These are phyloP conservation scores for Heterotilapia buettikoferi DNA, from an alignment of 2,113 vertebrate genomes.

Conservation along the genomic window DNA sequence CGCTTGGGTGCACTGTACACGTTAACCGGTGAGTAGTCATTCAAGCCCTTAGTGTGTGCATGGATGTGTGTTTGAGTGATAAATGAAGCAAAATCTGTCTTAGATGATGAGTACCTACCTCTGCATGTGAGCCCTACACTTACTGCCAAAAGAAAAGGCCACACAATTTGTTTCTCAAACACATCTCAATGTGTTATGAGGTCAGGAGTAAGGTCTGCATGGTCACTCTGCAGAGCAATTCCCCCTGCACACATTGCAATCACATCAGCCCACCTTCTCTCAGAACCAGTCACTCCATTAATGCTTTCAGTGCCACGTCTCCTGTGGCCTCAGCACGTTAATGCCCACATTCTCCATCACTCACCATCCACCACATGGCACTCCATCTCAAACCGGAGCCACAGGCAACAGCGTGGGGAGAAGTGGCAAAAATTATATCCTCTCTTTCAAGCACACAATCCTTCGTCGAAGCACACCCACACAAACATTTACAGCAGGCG, in stretches of 20 bases:
- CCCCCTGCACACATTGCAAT: constrained; percentile 46
- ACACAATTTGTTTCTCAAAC: constrained; percentile 58
- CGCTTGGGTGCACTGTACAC: background rate
- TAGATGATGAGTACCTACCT: constrained; percentile 32
- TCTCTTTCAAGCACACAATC: background rate
- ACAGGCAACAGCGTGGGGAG: constrained; percentile 15
- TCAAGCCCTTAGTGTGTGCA: background rate
- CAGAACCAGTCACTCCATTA: constrained; percentile 67
- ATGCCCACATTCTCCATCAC: constrained; percentile 64
- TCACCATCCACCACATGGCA: constrained; percentile 51
- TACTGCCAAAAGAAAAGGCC: constrained; percentile 50
- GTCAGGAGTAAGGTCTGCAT: constrained; percentile 23
- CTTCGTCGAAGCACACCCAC: background rate
- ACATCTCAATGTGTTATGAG: constrained; percentile 52
- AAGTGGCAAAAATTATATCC: constrained; percentile 11
- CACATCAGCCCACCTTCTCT: constrained; percentile 61
- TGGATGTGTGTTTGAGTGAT: constrained; percentile 20
- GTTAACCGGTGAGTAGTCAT: constrained; percentile 2
- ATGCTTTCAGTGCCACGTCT: constrained; percentile 65
- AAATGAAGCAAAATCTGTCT: constrained; percentile 38
- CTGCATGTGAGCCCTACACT: constrained; percentile 17
- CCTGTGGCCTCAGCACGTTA: constrained; percentile 58
- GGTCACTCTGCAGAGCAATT: constrained; percentile 40
- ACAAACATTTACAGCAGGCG: background rate
- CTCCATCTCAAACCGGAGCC: constrained; percentile 33